Conservation (phyloP, 2,888 invertebrate genomes). For the Drosophila mercatorum region DNA sequence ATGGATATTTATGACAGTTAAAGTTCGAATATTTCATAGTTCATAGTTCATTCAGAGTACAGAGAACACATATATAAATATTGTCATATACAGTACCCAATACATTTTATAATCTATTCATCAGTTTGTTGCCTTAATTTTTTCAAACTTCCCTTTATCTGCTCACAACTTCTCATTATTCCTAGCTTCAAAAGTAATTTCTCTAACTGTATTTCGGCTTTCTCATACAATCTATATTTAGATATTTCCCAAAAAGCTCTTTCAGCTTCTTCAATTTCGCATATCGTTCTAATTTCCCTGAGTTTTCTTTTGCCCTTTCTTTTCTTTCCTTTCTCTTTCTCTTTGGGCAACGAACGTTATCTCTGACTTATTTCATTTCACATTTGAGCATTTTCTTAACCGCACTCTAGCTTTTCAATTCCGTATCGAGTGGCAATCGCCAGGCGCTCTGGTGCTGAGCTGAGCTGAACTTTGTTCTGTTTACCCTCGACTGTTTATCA, state of each 20-base stretch:
- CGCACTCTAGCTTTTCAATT: slow-evolving; percentile 33
- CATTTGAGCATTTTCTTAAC: slow-evolving; percentile 9
- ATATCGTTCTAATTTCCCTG: not conserved
- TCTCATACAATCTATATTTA: not conserved
- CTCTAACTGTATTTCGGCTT: not conserved
- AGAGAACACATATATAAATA: not conserved
- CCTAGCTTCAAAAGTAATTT: not conserved
- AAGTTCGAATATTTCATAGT: no score
- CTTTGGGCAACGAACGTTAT: slow-evolving; percentile 5
- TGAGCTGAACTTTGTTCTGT: slow-evolving; percentile 26
- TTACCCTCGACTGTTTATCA: slow-evolving; percentile 38
- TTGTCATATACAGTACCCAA: not conserved
- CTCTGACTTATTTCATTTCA: slow-evolving; percentile 1
- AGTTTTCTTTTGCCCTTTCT: not conserved
- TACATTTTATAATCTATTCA: no score
- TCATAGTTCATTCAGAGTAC: no score
- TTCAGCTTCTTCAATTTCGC: not conserved
- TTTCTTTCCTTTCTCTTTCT: no score
- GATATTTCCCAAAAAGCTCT: not conserved
- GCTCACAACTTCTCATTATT: not conserved
- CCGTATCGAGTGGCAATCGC: slow-evolving; percentile 27
- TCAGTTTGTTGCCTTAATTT: no score
- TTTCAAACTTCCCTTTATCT: not conserved
- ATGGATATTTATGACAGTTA: no score
- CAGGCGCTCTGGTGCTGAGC: not conserved